Conservation (phyloP, 2,888 invertebrate genomes). For the Drosophila birchii region DNA sequence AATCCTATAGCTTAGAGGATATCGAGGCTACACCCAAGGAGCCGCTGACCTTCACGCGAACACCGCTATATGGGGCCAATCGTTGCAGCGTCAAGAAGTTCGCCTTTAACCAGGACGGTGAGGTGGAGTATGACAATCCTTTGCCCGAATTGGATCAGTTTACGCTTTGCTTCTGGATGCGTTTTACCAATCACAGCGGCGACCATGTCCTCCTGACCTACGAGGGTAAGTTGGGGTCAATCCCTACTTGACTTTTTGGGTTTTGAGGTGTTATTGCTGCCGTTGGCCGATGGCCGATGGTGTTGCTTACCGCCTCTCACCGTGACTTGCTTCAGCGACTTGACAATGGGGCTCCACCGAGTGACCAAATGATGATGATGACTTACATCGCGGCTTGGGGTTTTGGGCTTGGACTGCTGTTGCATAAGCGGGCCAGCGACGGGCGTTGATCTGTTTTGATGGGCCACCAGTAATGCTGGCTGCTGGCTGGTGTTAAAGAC, state of each 20-base stretch:
- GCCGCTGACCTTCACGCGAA: constrained; percentile 50
- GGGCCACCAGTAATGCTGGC: constrained; percentile 6
- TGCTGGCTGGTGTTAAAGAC: constrained; percentile 10
- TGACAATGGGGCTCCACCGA: constrained; percentile 5
- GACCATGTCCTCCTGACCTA: constrained; percentile 94
- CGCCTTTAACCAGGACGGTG: constrained; percentile 88
- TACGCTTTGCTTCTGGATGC: constrained; percentile 93
- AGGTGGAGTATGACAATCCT: constrained; percentile 89
- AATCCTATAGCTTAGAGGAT: constrained; percentile 71
- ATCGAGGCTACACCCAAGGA: constrained; percentile 23
- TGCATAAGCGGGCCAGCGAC: constrained; percentile 20
- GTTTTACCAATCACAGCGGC: constrained; percentile 92
- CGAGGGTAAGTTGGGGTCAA: constrained; percentile 87
- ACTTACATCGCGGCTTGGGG: constrained; percentile 3
- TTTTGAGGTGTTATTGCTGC: background rate
- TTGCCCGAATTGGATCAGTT: constrained; percentile 92
- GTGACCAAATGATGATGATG: constrained; percentile 5
- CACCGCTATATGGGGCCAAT: constrained; percentile 82
- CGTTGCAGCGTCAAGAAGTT: constrained; percentile 89
- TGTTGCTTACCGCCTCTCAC: constrained; percentile 21
- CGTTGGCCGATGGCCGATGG: background rate
- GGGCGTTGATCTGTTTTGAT: constrained; percentile 38
- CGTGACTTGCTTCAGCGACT: constrained; percentile 27
- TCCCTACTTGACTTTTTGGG: background rate
- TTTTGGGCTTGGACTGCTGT: background rate